phyloP scores from a whole-genome alignment of 2,797 vertebrate genomes.

The Echiichthys vipera region DNA sequence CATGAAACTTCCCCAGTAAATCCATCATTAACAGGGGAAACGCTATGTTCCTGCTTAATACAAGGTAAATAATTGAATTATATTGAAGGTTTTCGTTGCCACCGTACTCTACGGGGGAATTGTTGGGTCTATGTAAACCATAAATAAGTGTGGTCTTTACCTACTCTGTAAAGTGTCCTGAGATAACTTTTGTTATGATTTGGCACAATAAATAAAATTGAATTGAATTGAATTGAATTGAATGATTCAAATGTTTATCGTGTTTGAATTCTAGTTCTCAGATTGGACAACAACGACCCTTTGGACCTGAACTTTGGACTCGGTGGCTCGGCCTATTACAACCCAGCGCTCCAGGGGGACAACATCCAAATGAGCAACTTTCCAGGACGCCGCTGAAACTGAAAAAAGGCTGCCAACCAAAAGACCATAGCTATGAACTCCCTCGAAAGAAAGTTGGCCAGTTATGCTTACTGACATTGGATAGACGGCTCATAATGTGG shows the following conservation, averaged over 20 bases:
- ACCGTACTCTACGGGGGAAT: too few species aligned
- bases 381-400: slow-evolving; percentile 57
- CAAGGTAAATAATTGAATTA: too few species aligned
- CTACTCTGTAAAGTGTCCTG: too few species aligned
- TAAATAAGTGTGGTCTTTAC: too few species aligned
- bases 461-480: neutral
- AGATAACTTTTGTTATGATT: too few species aligned
- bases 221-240: too few species aligned
- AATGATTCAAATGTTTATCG: neutral
- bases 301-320: slow-evolving; percentile 82
- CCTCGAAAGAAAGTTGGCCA: slow-evolving; percentile 12
- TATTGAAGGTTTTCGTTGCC: too few species aligned
- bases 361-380: slow-evolving; percentile 84
- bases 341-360: slow-evolving; percentile 79
- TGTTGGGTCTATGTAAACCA: too few species aligned
- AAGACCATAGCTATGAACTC: slow-evolving; percentile 44
- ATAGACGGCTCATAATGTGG: slow-evolving; percentile 8
- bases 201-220: too few species aligned
- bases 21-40: neutral
- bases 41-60: neutral
- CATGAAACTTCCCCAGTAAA: neutral
- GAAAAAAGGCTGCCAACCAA: slow-evolving; percentile 26
- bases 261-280: slow-evolving; percentile 82
- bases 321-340: slow-evolving; percentile 83
- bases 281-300: slow-evolving; percentile 86